Conservation (phyloP, 1,140 invertebrate genomes). For the Drosophila lowei region DNA sequence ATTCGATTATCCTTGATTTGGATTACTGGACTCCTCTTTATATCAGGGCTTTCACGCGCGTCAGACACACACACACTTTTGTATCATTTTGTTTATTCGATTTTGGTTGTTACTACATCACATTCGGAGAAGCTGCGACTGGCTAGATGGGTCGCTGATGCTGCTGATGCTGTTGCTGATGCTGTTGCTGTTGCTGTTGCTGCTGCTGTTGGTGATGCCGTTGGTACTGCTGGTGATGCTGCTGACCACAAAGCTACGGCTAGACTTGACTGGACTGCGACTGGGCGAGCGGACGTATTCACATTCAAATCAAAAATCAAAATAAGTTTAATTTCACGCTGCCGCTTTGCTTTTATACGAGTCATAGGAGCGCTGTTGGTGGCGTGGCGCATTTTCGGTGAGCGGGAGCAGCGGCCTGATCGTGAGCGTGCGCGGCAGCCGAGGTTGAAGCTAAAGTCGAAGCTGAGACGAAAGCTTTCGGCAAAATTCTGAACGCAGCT, state of each 20-base stretch:
- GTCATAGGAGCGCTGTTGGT: constrained; percentile 26
- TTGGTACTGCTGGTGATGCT: too few species aligned
- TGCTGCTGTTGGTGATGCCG: background rate
- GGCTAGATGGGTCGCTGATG: constrained; percentile 1
- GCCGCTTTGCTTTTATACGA: constrained; percentile 82
- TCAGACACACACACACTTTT: constrained; percentile 22
- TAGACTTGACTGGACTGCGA: constrained; percentile 60
- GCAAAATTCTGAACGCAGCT: constrained; percentile 23
- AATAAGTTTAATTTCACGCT: constrained; percentile 80
- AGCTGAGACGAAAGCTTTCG: too few species aligned
- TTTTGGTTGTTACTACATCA: constrained; percentile 31
- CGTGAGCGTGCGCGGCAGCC: constrained; percentile 39
- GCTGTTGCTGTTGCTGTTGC: constrained; percentile 13
- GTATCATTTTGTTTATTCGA: constrained; percentile 20
- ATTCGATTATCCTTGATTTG: background rate
- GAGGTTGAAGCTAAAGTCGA: too few species aligned
- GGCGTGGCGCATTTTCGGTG: constrained; percentile 45
- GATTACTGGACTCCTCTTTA: constrained; percentile 10
- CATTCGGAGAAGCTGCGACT: constrained; percentile 11
- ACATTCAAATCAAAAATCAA: constrained; percentile 82
- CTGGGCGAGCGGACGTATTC: constrained; percentile 62
- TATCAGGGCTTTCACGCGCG: constrained; percentile 12
- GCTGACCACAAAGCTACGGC: constrained; percentile 13
- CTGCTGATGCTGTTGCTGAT: constrained; percentile 25
- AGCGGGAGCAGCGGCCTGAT: constrained; percentile 36